A percentile compares a stretch with the other conserved stretches of the same genome.
Evolutionary conservation across 2,113 vertebrate species (phyloP).

Genomic region (Parotia lawesii): DNA sequence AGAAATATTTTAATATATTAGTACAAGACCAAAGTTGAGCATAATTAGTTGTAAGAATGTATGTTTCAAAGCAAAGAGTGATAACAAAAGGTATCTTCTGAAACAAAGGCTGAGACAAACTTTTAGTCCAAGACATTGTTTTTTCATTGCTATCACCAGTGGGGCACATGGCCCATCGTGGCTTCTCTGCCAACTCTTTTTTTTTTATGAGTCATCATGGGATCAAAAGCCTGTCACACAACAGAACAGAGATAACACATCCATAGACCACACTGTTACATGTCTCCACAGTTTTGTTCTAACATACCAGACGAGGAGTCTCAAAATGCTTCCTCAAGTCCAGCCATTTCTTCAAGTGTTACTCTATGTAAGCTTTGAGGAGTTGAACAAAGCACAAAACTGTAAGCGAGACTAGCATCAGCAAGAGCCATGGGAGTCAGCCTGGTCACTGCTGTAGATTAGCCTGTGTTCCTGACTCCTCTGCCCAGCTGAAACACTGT

Average conservation of each 20-base stretch:
- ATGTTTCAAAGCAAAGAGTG: background rate
- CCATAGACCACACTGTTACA: background rate
- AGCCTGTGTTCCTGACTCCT: fast-evolving
- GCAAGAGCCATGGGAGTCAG: background rate
- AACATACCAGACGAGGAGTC: background rate
- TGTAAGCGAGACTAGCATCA: background rate
- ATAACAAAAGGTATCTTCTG: conserved; percentile 51
- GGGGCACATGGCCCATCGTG: conserved; percentile 19
- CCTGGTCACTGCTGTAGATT: background rate
- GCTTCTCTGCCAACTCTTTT: conserved; percentile 22
- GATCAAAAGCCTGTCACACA: conserved; percentile 40
- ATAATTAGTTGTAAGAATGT: background rate
- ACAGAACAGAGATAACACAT: conserved; percentile 32
- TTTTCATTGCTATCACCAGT: conserved; percentile 50
- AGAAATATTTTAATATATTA: background rate
- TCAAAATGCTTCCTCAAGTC: background rate
- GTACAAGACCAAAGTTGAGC: background rate
- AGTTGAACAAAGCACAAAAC: background rate
- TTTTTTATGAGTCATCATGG: conserved; percentile 46
- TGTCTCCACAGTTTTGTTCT: background rate
- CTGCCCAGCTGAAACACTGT: background rate
- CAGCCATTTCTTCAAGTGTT: background rate
- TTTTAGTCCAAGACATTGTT: conserved; percentile 40
- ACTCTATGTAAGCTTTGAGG: background rate
- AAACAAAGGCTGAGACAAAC: conserved; percentile 38